A percentile compares a stretch with the other conserved stretches of the same genome.
Conservation (phyloP, 1,140 invertebrate species). For the Lasioglossum albipes region DNA sequence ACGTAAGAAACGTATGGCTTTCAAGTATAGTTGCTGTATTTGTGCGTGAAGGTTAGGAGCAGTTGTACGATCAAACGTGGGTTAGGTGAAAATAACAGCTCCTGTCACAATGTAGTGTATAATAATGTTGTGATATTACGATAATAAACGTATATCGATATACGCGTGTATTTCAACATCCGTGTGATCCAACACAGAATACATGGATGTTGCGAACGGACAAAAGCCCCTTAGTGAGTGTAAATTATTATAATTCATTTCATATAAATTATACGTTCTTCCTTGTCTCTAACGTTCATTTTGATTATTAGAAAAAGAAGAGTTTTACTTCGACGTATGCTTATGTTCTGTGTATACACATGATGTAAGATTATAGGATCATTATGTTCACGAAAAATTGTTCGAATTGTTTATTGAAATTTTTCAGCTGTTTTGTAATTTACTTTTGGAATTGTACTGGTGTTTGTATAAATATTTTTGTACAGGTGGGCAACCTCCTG, state of each 20-base stretch:
- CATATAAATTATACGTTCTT: not conserved
- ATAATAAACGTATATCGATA: conserved; percentile 25
- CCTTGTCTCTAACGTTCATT: not conserved
- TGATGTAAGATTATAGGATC: not conserved
- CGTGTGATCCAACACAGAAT: conserved; percentile 59
- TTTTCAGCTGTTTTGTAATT: not conserved
- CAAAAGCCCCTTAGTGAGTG: conserved; percentile 75
- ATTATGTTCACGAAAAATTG: not conserved
- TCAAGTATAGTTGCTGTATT: conserved; percentile 34
- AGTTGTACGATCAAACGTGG: conserved; percentile 37
- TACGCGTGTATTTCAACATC: conserved; percentile 48
- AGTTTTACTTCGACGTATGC: not conserved
- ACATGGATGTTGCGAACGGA: conserved; percentile 75
- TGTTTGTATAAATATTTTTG: conserved; percentile 20
- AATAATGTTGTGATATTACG: conserved; percentile 36
- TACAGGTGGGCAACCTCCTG: conserved; percentile 71
- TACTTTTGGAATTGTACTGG: not conserved
- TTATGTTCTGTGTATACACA: not conserved
- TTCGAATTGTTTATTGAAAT: not conserved
- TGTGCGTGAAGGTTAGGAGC: conserved; percentile 38
- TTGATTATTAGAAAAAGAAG: too few species aligned
- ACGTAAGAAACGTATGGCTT: conserved; percentile 39
- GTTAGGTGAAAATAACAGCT: conserved; percentile 42
- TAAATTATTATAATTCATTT: conserved; percentile 40
- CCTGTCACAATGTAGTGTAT: conserved; percentile 37